Base-by-base conservation (phyloP, 2,113 vertebrate genomes). In the Cynocephalus volans region DNA sequence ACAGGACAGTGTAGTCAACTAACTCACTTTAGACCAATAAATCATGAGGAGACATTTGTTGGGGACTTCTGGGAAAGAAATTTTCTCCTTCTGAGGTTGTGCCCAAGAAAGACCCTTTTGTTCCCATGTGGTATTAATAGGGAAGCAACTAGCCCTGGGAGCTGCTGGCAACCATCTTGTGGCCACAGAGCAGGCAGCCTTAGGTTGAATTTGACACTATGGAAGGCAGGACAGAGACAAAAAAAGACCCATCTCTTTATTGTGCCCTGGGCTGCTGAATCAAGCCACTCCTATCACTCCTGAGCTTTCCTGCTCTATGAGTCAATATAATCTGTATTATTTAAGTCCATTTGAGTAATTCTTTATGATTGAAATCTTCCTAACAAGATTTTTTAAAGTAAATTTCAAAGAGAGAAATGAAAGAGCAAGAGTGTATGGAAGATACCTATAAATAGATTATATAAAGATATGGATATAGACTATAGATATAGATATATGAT, bases 331-430 rank as follows among this genome's bases (percentile, higher is more conserved):
- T 33, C 70, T 72, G 28, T 69, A 50, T 52, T 31, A 67, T 23
- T 80, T 81, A 93, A 91, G 28, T 67, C 48, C 4, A 65, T 15
- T 50, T 81, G 31, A 94, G 41, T 52, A 28, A 23, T 80, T 62
- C 5, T 24, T 67, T 87, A 36, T 85, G 48, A 76, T 15, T 36
- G 7, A 77, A 65, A 21, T 80, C 81, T 92, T 94, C 52, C 31
- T 80, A 70, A 60, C 15, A 91, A 80, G 1, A 21, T 31, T 88
- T 83, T 90, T 67, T 8, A 54, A 91, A 50, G 15, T 60, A 94
- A 94, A 96, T 65, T 80, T 84, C 64, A 73, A 92, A 95, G 67
- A 56, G 33, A 85, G 6, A 88, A 93, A 86, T 54, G 31, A 80
- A 48, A 92, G n/a, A 75, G 8, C 23, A 79, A 41, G 31, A 72